Evolutionary conservation across 1,140 invertebrate genomes (phyloP), one percentile per base, ranked within the genome.

Genomic region (Papilio xuthus): DNA sequence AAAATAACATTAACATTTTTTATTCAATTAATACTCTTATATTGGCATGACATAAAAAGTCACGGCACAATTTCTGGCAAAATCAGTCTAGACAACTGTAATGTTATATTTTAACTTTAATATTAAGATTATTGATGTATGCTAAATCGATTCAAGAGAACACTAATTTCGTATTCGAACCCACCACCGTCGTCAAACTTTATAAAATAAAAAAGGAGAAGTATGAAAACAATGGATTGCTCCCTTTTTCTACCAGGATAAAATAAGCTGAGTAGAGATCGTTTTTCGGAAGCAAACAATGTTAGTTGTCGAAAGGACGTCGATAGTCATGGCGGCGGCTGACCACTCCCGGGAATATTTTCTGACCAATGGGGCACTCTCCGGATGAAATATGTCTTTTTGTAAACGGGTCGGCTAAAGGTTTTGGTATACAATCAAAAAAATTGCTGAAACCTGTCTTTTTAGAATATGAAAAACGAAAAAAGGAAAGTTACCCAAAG

Each of bases 201-300:
- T 20, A n/a, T 12, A 60, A 56, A 80, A 63, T 70, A 50, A 79
- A 78, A 47, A 80, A 80, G 83, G 83, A 82, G 80, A 83, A 83
- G 81, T 84, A 82, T 85, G 85, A 93, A 89, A 94, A 94, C 93
- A 94, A 94, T 94, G 90, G 90, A 86, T 89, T 94, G 93, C 93
- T 93, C 94, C 93, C 94, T 94, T 94, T 94, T 94, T 90, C 81
- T 94, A 93, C 92, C 86, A 93, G 94, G 94, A 79, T 76, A 82
- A 84, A 92, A 94, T 92, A 83, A 84, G 82, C 83, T 50, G 77
- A 18, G 71, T 78, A 82, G 90, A 91, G 89, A 85, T 67, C 26
- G 26, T 32, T 56, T 72, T 63, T 50, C 12, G 32, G 8, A 60
- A 63, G 37, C 32, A 63, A 63, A 20, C 50, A 50, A 2, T 41